Evolutionary conservation across 2,888 invertebrate genomes (phyloP).

Genomic region (Proisotoma minuta): DNA sequence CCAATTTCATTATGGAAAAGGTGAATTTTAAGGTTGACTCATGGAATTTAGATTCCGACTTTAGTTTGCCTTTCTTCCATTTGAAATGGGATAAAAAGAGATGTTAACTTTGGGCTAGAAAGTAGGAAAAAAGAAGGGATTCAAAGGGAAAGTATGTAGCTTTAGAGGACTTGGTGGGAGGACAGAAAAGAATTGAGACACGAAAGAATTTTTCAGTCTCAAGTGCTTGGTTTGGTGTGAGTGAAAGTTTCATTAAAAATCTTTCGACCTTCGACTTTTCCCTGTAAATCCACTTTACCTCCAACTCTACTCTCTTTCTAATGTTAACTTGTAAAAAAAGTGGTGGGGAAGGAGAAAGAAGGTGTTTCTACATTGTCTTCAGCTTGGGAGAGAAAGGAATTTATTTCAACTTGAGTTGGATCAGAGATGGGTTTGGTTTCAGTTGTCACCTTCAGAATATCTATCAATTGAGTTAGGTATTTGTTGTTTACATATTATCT

Average conservation of each 20-base stretch:
- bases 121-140: background rate
- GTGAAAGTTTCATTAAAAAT: conserved; percentile 15
- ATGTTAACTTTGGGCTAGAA: background rate
- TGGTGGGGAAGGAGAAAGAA: background rate
- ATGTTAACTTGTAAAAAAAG: too few relatives aligned
- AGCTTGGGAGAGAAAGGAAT: background rate
- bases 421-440: background rate
- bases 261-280: conserved; percentile 6
- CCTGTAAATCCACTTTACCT: background rate
- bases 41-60: background rate
- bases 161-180: background rate
- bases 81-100: background rate
- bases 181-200: background rate
- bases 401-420: background rate
- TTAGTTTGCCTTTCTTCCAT: background rate
- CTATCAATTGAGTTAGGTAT: background rate
- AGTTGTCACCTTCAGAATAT: background rate
- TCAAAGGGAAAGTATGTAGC: background rate
- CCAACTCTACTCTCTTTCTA: conserved; percentile 3
- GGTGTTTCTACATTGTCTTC: background rate
- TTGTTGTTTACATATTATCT: background rate
- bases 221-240: background rate
- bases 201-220: background rate
- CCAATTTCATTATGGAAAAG: background rate
- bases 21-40: too few relatives aligned